These are phyloP conservation scores for Antrozous pallidus DNA, from an alignment of 2,797 vertebrate species.

Conservation along the genomic window DNA sequence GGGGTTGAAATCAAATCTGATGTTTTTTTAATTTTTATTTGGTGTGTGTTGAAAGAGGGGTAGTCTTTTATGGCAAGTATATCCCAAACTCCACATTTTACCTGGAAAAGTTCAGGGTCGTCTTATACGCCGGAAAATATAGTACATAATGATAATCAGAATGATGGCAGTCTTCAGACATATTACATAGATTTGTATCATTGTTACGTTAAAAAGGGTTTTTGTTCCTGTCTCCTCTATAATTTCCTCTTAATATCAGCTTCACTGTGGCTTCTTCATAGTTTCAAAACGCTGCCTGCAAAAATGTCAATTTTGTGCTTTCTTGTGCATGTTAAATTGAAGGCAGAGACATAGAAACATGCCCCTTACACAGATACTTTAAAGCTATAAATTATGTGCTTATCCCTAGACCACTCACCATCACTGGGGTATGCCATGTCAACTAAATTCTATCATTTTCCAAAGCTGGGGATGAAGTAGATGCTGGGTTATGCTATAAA, in stretches of 20 bases:
- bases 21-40: too few species aligned
- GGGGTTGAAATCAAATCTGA: too few species aligned
- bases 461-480: neutral
- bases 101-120: too few species aligned
- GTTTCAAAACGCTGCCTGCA: neutral
- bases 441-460: neutral
- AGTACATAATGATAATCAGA: neutral
- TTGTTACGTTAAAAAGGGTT: neutral
- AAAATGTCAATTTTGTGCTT: neutral
- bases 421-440: neutral
- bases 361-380: neutral
- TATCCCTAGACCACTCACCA: accelerated
- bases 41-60: too few species aligned
- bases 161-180: neutral
- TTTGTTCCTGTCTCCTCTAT: neutral
- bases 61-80: too few species aligned
- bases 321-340: neutral
- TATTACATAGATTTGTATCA: neutral
- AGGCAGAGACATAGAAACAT: neutral
- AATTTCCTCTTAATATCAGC: neutral
- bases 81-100: too few species aligned
- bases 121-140: too few species aligned
- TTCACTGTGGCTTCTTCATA: neutral
- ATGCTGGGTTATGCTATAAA: neutral
- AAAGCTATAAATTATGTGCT: neutral